Percentiles rank a stretch among this genome's conserved stretches.
Conservation (phyloP, 2,888 invertebrate genomes). For the Synanthedon myopaeformis region DNA sequence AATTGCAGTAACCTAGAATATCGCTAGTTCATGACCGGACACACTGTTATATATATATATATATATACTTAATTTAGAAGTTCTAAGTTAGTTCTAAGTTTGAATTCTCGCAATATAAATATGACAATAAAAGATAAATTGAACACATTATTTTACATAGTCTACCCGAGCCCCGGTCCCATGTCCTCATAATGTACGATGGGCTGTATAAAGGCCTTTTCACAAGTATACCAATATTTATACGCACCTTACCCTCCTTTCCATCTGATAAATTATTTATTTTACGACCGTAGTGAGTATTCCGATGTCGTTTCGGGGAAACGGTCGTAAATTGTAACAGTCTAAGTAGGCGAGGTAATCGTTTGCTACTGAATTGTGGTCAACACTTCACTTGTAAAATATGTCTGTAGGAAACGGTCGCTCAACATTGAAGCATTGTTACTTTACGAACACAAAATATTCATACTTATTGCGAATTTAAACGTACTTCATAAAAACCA, state of each 20-base stretch:
- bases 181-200: conserved; percentile 33
- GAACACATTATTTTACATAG: background rate
- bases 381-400: background rate
- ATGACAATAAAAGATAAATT: background rate
- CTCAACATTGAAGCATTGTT: too few species aligned
- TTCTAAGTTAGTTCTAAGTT: too few species aligned
- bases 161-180: conserved; percentile 4
- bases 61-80: too few species aligned
- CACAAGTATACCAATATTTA: conserved; percentile 39
- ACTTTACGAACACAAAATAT: too few species aligned
- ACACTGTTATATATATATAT: too few species aligned
- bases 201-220: conserved; percentile 22
- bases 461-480: too few species aligned
- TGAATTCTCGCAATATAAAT: too few species aligned
- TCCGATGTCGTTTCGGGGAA: conserved; percentile 35
- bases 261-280: conserved; percentile 49
- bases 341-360: conserved; percentile 28
- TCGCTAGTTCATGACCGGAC: too few species aligned
- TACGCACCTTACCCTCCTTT: conserved; percentile 19
- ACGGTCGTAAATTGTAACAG: conserved; percentile 40
- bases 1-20: too few species aligned
- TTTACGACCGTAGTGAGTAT: conserved; percentile 56
- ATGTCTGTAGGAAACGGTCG: too few species aligned
- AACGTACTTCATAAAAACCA: too few species aligned
- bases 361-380: background rate